Evolutionary conservation across 2,888 invertebrate genomes (phyloP), one percentile per base, ranked within the genome.

Genomic region (Thecocarcelia acutangulata): DNA sequence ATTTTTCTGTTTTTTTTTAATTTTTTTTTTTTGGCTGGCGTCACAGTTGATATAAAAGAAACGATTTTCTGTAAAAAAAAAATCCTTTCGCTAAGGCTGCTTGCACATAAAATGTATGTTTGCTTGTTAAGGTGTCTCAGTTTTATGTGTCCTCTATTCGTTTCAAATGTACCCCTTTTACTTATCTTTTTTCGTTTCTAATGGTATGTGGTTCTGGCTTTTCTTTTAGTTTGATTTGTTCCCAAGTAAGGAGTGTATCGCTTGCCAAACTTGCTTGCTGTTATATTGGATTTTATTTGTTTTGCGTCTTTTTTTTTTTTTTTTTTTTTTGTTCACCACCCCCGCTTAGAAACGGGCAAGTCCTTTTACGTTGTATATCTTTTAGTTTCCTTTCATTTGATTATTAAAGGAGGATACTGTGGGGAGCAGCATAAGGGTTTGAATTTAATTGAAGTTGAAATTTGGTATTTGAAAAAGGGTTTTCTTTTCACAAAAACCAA

Each of bases 41-140:
- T 74, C 78, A 79, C 70, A 72, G 75, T 79, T 75, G 64, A 72
- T 75, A 52, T 73, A 78, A 76, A 75, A 74, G 66, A 54, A 66
- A 73, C 52, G 72, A 33, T 52, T 42, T 76, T 66, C 46, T 61
- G 50, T 74, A 28, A 46, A 66, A 59, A 68, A 61, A 70, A 68
- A 52, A 74, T 73, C 46, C 48, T 70, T 72, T 50, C 58, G 37
- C 44, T n/a, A 46, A 68, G 33, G 21, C 13, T 80, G 70, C 78
- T 50, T 83, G 75, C 68, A 59, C 83, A 80, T 84, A 80, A 83
- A 80, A 80, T 83, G 81, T 84, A 76, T 83, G 84, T 84, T 84
- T 84, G 83, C 86, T 84, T 83, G 82, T 74, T 63, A 81, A 82
- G 77, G 82, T 82, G 78, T 69, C 69, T 68, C 63, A 69, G 69